phyloP scores from a whole-genome alignment of 1,140 invertebrate genomes.

The Sinella curviseta region DNA sequence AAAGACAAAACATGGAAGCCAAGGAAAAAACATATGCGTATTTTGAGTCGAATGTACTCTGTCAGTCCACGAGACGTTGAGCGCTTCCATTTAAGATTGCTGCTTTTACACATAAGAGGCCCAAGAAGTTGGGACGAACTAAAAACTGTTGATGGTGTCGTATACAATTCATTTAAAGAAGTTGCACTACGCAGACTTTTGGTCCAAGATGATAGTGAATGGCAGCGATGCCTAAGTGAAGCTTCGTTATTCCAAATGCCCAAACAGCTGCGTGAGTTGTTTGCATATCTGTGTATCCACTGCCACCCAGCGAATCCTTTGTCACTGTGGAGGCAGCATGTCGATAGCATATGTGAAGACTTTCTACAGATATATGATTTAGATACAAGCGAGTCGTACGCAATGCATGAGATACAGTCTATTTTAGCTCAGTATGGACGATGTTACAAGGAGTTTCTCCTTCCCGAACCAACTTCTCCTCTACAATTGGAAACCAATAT shows the following conservation, averaged over 20 bases:
- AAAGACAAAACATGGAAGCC: conserved; percentile 14
- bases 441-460: no score
- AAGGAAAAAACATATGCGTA: neutral
- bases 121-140: conserved; percentile 54
- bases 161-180: conserved; percentile 51
- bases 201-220: conserved; percentile 53
- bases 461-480: no score
- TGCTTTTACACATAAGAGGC: conserved; percentile 55
- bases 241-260: conserved; percentile 37
- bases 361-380: no score
- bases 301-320: conserved; percentile 27
- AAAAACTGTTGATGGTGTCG: conserved; percentile 51
- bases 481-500: no score
- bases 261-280: conserved; percentile 49
- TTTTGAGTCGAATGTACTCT: conserved; percentile 42
- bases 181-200: conserved; percentile 51
- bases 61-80: conserved; percentile 35
- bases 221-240: conserved; percentile 48
- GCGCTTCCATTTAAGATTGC: conserved; percentile 52
- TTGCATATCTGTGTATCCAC: conserved; percentile 32
- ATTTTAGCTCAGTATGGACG: no score
- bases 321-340: conserved; percentile 42
- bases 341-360: no score
- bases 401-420: no score
- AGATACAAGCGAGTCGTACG: no score